Percentiles rank a stretch among this genome's conserved stretches.
Evolutionary conservation across 1,140 invertebrate species (phyloP).

Genomic region (Bombyx mandarina): DNA sequence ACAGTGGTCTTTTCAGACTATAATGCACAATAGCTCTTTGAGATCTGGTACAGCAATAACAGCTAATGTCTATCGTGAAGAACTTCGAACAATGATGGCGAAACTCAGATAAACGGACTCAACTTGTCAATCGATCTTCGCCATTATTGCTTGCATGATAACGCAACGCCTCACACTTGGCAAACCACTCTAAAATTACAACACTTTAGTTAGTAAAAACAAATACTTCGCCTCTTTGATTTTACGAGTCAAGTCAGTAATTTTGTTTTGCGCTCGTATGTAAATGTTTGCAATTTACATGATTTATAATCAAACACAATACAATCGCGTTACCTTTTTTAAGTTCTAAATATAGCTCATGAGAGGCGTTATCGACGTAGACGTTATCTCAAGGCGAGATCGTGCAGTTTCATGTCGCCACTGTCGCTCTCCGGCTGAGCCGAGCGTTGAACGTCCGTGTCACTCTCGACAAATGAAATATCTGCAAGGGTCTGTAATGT

Average conservation of each 20-base stretch:
- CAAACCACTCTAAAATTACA: not conserved
- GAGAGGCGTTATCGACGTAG: conserved; percentile 51
- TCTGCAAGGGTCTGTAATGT: conserved; percentile 1
- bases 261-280: not conserved
- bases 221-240: no score
- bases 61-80: no score
- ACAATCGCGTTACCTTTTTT: conserved; percentile 55
- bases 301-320: conserved; percentile 18
- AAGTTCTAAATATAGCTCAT: conserved; percentile 59
- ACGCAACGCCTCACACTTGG: not conserved
- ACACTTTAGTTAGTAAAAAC: no score
- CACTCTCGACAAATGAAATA: not conserved
- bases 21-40: no score
- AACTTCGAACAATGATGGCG: no score
- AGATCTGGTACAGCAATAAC: no score
- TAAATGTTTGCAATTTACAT: conserved; percentile 17
- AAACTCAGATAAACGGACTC: no score
- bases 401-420: conserved; percentile 25
- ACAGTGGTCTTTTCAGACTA: no score
- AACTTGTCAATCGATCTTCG: no score
- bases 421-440: conserved; percentile 21
- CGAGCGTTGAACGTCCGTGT: conserved; percentile 7
- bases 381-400: conserved; percentile 67
- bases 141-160: no score
- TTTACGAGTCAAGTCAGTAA: no score